Evolutionary conservation across 2,797 vertebrate species (phyloP), one percentile per base, ranked within the genome.

Genomic region (Coregonus ussuriensis): DNA sequence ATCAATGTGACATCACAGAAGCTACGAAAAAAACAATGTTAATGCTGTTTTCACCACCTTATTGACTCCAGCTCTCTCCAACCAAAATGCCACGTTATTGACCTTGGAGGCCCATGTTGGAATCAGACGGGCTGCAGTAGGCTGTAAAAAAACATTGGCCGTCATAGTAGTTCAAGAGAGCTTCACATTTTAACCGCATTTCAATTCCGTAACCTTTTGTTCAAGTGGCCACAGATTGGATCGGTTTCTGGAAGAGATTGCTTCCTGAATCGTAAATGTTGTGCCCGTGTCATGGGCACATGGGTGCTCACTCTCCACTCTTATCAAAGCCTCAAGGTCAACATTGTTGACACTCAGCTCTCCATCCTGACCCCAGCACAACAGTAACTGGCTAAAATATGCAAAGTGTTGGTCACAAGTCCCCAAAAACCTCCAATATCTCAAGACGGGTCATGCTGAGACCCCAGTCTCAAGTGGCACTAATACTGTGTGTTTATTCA

Each of bases 151-250:
- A 62, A 71, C 31, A 52, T 71, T 74, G 81, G 79, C 74, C 47
- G 21, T 81, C 76, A 56, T 84, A 85, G 84, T 78, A 79, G 78
- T 87, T 87, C 76, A 81, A 75, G 74, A 75, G 76, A 79, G 71
- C 72, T 70, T 83, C 82, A 80, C 78, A 78, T 79, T 89, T 84
- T 72, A 83, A 81, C 83, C 74, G 72, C 83, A 88, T 86, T 89
- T 88, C 85, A 84, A 81, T 84, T 81, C 56, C 1, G 69, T 84
- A 84, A 85, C 84, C 86, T 88, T 87, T 88, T 75, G 78, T 80
- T 75, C 63, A 56, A 85, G 56, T 72, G 80, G 85, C 82, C 86
- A 68, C 81, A 87, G 85, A 90, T 87, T 87, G 75, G 77, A 84
- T 85, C 82, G 56, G 51, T 81, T 87, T 77, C 74, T 74, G 72